phyloP scores from a whole-genome alignment of 2,888 invertebrate species.

The Nemotelus pantherinus region DNA sequence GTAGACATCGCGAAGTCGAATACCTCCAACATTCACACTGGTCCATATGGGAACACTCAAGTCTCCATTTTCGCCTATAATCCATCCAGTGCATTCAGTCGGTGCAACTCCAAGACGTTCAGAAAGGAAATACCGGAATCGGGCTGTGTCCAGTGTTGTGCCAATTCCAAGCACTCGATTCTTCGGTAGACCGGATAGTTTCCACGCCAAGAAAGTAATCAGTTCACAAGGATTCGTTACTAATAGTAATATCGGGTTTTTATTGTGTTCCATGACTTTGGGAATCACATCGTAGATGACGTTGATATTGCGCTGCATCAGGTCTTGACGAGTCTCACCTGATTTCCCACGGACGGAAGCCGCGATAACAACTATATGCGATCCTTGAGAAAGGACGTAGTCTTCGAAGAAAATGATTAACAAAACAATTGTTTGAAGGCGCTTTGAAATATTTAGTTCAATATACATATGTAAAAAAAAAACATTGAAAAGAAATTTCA shows the following conservation, averaged over 20 bases:
- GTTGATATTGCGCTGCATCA: slow-evolving; percentile 91
- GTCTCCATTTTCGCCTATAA: slow-evolving; percentile 95
- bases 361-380: slow-evolving; percentile 86
- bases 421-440: neutral
- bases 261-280: slow-evolving; percentile 73
- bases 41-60: slow-evolving; percentile 93
- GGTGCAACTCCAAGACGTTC: slow-evolving; percentile 84
- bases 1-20: slow-evolving; percentile 80
- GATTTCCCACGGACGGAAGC: slow-evolving; percentile 91
- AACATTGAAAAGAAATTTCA: neutral
- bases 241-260: slow-evolving; percentile 83
- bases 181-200: slow-evolving; percentile 87
- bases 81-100: slow-evolving; percentile 89
- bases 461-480: neutral
- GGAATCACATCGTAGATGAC: slow-evolving; percentile 89
- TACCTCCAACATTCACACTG: slow-evolving; percentile 91
- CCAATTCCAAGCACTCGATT: slow-evolving; percentile 91
- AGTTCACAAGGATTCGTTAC: slow-evolving; percentile 95
- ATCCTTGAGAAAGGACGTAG: slow-evolving; percentile 79
- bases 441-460: neutral
- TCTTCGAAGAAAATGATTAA: slow-evolving; percentile 65
- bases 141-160: slow-evolving; percentile 90
- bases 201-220: slow-evolving; percentile 93
- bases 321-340: slow-evolving; percentile 83
- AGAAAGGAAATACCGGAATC: slow-evolving; percentile 88